A percentile compares a stretch with the other conserved stretches of the same genome.
phyloP scores from a whole-genome alignment of 2,797 vertebrate species.

The Squalus acanthias region DNA sequence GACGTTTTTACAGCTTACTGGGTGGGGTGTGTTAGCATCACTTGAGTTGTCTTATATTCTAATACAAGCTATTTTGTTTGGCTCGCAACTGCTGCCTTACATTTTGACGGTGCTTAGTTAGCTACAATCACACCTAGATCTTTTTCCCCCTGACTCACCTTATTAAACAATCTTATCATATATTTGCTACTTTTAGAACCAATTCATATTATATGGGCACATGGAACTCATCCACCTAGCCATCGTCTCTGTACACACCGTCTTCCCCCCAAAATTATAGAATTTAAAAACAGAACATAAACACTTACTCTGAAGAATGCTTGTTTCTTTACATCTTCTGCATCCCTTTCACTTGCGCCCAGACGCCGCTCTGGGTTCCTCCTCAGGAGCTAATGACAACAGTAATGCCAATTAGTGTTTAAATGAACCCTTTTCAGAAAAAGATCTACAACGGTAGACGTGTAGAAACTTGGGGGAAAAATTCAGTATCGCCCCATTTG shows the following conservation, averaged over 20 bases:
- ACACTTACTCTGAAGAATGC: slow-evolving; percentile 88
- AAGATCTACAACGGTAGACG: neutral
- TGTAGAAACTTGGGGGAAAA: neutral
- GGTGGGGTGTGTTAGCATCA: neutral
- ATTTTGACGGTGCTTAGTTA: neutral
- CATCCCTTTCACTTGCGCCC: slow-evolving; percentile 88
- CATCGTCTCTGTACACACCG: neutral
- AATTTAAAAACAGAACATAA: slow-evolving; percentile 28
- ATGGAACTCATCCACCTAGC: neutral
- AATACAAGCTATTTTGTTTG: too few species aligned
- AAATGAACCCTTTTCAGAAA: neutral
- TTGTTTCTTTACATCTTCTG: slow-evolving; percentile 95
- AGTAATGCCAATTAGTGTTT: neutral
- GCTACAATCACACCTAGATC: neutral
- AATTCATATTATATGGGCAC: neutral
- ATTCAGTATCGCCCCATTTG: too few species aligned
- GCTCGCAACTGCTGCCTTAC: neutral
- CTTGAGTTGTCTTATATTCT: neutral
- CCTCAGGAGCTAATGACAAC: slow-evolving; percentile 72
- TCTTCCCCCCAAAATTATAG: neutral
- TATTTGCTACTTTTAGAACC: neutral
- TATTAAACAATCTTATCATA: neutral
- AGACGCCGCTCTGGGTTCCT: slow-evolving; percentile 92
- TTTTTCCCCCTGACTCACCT: neutral
- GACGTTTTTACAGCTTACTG: neutral